phyloP scores from a whole-genome alignment of 2,888 invertebrate species.

The Sthenelais limicola region DNA sequence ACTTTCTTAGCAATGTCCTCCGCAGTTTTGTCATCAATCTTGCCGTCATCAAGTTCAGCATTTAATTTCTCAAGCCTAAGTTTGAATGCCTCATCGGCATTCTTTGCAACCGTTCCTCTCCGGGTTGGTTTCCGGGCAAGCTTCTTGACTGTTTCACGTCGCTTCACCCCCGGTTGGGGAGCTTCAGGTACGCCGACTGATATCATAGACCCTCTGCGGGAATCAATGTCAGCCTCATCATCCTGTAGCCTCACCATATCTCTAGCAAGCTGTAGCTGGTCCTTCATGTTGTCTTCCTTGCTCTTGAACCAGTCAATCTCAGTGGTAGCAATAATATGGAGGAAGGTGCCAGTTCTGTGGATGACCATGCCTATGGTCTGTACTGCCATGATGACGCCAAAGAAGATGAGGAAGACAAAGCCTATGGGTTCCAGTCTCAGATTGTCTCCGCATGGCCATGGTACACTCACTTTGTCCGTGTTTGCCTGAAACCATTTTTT shows the following conservation, averaged over 20 bases:
- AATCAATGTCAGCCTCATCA: conserved; percentile 9
- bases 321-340: conserved; percentile 66
- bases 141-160: conserved; percentile 16
- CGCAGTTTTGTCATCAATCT: neutral
- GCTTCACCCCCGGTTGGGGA: neutral
- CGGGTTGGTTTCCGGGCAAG: neutral
- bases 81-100: conserved; percentile 8
- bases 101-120: conserved; percentile 4
- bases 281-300: neutral
- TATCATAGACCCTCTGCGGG: neutral
- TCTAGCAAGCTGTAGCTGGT: neutral
- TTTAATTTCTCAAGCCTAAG: conserved; percentile 1
- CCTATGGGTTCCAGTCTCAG: conserved; percentile 39
- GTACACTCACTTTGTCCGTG: conserved; percentile 37
- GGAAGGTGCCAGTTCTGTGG: conserved; percentile 67
- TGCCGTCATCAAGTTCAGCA: neutral
- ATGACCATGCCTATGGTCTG: conserved; percentile 68
- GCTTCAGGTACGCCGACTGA: neutral
- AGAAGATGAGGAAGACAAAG: conserved; percentile 59
- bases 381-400: conserved; percentile 60
- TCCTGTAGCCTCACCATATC: conserved; percentile 33
- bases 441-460: conserved; percentile 48
- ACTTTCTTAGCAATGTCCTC: conserved; percentile 25
- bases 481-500: conserved; percentile 78
- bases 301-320: conserved; percentile 77